Base-by-base conservation (phyloP, 2,797 vertebrate species). In the Myiotriccus ornatus region DNA sequence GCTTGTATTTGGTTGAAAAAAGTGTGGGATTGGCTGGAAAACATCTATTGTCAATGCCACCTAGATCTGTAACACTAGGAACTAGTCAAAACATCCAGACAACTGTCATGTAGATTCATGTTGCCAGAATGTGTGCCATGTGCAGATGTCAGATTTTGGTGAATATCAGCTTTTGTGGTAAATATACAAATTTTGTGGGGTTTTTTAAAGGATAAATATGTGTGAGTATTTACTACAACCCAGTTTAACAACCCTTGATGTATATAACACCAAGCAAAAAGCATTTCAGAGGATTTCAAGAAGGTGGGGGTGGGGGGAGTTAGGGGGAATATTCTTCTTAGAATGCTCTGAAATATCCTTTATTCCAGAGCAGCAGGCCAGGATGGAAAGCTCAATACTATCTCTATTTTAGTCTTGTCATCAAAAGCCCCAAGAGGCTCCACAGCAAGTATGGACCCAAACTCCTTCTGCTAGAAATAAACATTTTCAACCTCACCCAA, bases 1-100 rank as follows among this genome's bases (percentile, higher is more conserved):
- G 63, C 74, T 94, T 95, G 56, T 82, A 43, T 94, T 88, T 90
- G 85, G 67, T 88, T 88, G 74, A 63, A 79, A 86, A 94, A 94
- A 55, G n/a, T 57, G 23, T 63, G 47, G 34, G 67, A 86, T 74
- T 89, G 88, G 52, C 84, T 94, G 70, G 68, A 88, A 96, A 93
- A 34, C 56, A 69, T 90, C 63, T 79, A 24, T 87, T 94, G 63
- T 95, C 77, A 84, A 17, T 93, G 79, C 70, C 67, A 76, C 80
- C 80, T 90, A 90, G 84, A 86, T 90, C 59, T 82, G 47, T 69
- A 94, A 59, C 65, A 35, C 34, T 52, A 46, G 70, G 46, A 90
- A 56, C 73, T 73, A 84, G 75, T 92, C 62, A 76, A 87, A 94
- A 88, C 73, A 73, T 41, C 28, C 85, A 73, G 89, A 50, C 87